phyloP scores from a whole-genome alignment of 2,888 invertebrate genomes.

The Gibbula magus region DNA sequence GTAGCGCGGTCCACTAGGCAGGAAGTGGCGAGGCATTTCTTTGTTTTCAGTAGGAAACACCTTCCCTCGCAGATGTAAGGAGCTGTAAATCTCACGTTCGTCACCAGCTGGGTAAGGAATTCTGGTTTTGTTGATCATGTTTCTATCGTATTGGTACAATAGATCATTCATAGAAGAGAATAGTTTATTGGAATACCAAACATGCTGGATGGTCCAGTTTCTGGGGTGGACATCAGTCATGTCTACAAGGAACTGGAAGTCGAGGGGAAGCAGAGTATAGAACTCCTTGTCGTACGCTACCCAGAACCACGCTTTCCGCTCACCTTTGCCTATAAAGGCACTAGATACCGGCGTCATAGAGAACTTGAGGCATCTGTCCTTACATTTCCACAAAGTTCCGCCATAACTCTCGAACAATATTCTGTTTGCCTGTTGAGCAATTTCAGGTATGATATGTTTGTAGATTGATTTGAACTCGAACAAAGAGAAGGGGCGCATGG shows the following conservation, averaged over 20 bases:
- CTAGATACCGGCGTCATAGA: conserved; percentile 65
- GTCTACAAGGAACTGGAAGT: conserved; percentile 68
- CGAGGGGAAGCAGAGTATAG: conserved; percentile 64
- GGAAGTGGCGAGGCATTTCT: conserved; percentile 60
- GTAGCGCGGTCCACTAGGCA: conserved; percentile 65
- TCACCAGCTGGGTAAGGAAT: conserved; percentile 48
- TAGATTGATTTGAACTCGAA: conserved; percentile 61
- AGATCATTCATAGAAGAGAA: conserved; percentile 57
- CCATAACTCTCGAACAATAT: conserved; percentile 64
- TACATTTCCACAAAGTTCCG: conserved; percentile 54
- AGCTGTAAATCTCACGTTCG: conserved; percentile 48
- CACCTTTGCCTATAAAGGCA: conserved; percentile 54
- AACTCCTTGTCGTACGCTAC: conserved; percentile 64
- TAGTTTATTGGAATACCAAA: conserved; percentile 63
- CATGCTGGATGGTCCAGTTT: conserved; percentile 60
- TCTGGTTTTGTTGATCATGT: conserved; percentile 56
- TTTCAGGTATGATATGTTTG: conserved; percentile 46
- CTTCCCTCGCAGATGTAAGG: conserved; percentile 51
- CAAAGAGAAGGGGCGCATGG: conserved; percentile 61
- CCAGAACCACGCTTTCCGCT: conserved; percentile 68
- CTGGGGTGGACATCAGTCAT: conserved; percentile 50
- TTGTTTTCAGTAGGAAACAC: conserved; percentile 45
- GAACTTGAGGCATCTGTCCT: conserved; percentile 58
- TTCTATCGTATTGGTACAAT: conserved; percentile 48
- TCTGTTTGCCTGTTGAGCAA: conserved; percentile 47